These are phyloP conservation scores for Latrodectus hesperus DNA, from an alignment of 2,888 invertebrate genomes.

Conservation along the genomic window DNA sequence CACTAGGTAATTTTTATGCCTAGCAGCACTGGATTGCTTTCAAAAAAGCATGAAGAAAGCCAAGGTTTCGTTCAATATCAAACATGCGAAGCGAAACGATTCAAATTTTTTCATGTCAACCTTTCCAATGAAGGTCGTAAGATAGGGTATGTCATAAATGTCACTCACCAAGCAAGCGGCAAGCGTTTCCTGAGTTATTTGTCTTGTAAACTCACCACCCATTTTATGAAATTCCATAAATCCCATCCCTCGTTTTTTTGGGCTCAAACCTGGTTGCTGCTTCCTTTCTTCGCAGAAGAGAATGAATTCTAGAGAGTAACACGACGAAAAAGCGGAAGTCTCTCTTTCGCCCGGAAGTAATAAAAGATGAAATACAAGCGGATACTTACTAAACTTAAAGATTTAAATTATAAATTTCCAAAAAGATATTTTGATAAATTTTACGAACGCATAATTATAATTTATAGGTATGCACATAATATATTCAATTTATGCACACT, in stretches of 20 bases:
- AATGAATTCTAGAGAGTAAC: no score
- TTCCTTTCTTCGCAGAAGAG: no score
- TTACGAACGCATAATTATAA: no score
- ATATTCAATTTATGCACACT: no score
- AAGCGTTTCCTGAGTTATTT: conserved; percentile 46
- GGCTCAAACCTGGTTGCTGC: background rate
- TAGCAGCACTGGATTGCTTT: conserved; percentile 23
- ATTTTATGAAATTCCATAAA: conserved; percentile 55
- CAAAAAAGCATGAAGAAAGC: conserved; percentile 17
- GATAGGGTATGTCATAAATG: conserved; percentile 46
- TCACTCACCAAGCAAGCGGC: conserved; percentile 30
- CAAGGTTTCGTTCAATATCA: conserved; percentile 47
- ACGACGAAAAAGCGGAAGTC: no score
- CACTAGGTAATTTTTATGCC: conserved; percentile 54
- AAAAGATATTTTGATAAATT: no score
- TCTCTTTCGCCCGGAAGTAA: no score
- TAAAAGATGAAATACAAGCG: no score
- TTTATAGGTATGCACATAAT: no score
- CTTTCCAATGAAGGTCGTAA: conserved; percentile 1
- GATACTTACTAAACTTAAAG: no score
- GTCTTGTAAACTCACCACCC: conserved; percentile 46
- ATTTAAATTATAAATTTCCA: no score
- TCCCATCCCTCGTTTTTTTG: conserved; percentile 8
- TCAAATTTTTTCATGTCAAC: conserved; percentile 3
- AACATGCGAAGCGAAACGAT: conserved; percentile 23